A percentile compares a stretch with the other conserved stretches of the same genome.
phyloP scores from a whole-genome alignment of 2,797 vertebrate species.

The Rhodeus uyekii region DNA sequence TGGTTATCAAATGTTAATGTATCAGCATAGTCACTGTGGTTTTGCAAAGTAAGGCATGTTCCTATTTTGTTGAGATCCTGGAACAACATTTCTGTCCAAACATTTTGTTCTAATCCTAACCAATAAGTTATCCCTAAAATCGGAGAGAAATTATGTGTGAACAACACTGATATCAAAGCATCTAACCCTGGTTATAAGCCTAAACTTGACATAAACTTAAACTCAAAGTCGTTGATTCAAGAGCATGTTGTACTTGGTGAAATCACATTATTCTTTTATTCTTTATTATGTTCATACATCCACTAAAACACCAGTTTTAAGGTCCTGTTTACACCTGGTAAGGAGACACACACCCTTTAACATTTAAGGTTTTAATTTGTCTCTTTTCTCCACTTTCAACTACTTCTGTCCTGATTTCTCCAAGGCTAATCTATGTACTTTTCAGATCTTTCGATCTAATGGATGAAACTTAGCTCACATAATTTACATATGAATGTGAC shows the following conservation, averaged over 20 bases:
- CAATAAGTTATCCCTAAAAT: background rate
- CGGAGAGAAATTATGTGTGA: background rate
- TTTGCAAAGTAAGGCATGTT: background rate
- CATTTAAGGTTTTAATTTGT: too few species aligned
- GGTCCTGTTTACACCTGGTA: too few species aligned
- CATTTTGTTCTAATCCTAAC: background rate
- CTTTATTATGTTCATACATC: too few species aligned
- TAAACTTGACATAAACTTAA: background rate
- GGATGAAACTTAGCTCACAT: too few species aligned
- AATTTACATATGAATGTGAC: too few species aligned
- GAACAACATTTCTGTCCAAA: background rate
- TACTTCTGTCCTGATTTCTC: too few species aligned
- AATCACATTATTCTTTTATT: too few species aligned
- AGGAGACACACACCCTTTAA: too few species aligned
- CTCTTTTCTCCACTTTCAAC: too few species aligned
- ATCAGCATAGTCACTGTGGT: background rate
- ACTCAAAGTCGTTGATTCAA: background rate
- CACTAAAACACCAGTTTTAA: too few species aligned
- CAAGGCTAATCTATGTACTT: too few species aligned
- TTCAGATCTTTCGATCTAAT: too few species aligned
- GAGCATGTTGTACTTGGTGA: background rate
- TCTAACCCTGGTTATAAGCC: background rate
- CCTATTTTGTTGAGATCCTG: background rate
- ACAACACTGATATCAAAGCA: background rate
- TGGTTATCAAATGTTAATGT: background rate